Percentiles rank a stretch among this genome's conserved stretches.
These are phyloP conservation scores for Zaprionus tsacasi DNA, from an alignment of 1,140 invertebrate genomes.

Conservation along the genomic window DNA sequence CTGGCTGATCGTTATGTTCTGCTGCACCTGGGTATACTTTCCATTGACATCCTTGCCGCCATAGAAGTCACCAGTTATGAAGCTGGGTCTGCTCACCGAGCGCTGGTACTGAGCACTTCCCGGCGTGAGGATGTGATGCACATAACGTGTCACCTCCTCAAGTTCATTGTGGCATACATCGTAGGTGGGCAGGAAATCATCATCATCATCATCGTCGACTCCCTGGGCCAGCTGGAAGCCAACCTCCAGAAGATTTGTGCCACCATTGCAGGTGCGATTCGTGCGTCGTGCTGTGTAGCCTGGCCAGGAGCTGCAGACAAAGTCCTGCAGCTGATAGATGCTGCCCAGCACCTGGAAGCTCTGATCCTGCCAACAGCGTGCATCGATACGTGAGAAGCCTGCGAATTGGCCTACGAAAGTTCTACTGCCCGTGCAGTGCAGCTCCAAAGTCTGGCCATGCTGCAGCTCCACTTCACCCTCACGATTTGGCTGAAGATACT, in stretches of 20 bases:
- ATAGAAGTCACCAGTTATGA: conserved; percentile 77
- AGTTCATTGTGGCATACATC: conserved; percentile 84
- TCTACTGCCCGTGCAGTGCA: conserved; percentile 58
- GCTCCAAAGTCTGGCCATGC: conserved; percentile 64
- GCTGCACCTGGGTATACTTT: conserved; percentile 75
- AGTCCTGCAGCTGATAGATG: conserved; percentile 63
- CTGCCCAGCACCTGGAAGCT: conserved; percentile 59
- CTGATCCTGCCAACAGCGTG: conserved; percentile 57
- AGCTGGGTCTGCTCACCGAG: conserved; percentile 75
- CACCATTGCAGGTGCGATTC: conserved; percentile 68
- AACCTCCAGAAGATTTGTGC: conserved; percentile 73
- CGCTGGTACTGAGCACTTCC: conserved; percentile 76
- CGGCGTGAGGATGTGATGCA: conserved; percentile 79
- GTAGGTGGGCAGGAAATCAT: conserved; percentile 81
- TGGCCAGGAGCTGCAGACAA: conserved; percentile 72
- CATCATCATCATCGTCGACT: neutral
- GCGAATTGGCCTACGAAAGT: conserved; percentile 52
- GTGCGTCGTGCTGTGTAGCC: conserved; percentile 74
- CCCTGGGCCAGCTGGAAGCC: conserved; percentile 65
- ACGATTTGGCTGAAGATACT: conserved; percentile 61
- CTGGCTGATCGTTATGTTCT: conserved; percentile 68
- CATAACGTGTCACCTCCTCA: conserved; percentile 80
- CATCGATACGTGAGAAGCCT: conserved; percentile 41
- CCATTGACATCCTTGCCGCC: conserved; percentile 72
- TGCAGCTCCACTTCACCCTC: conserved; percentile 55